Evolutionary conservation across 2,113 vertebrate genomes (phyloP).

Genomic region (Corythornis vintsioides): DNA sequence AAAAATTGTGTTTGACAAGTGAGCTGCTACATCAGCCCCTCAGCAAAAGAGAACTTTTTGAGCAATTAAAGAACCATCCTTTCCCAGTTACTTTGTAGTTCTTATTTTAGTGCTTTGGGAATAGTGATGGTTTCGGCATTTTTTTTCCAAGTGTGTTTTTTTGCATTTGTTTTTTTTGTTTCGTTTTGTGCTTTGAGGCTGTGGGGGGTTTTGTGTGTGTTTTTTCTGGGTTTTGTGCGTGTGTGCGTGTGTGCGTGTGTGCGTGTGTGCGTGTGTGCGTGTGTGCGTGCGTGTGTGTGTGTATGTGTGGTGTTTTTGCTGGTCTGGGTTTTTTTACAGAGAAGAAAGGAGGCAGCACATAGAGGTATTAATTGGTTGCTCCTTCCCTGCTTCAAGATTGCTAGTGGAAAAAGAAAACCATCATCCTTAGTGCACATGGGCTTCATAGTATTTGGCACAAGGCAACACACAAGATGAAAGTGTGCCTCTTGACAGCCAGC

Average conservation of each 20-base stretch:
- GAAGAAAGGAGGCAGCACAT: neutral
- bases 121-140: neutral
- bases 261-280: too few species aligned
- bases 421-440: neutral
- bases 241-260: too few species aligned
- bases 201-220: too few species aligned
- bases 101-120: neutral
- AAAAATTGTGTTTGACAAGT: neutral
- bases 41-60: neutral
- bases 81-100: neutral
- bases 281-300: too few species aligned
- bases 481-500: slow-evolving; percentile 50
- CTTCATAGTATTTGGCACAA: slow-evolving; percentile 27
- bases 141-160: neutral
- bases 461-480: slow-evolving; percentile 42
- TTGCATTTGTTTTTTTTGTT: too few species aligned
- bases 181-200: too few species aligned
- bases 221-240: too few species aligned
- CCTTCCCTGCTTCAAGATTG: neutral
- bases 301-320: too few species aligned
- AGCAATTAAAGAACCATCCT: neutral
- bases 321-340: neutral
- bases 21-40: neutral
- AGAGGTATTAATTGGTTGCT: neutral
- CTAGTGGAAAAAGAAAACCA: slow-evolving; percentile 5